These are phyloP conservation scores for Hemitrygon akajei DNA, from an alignment of 2,797 vertebrate genomes.

Conservation along the genomic window DNA sequence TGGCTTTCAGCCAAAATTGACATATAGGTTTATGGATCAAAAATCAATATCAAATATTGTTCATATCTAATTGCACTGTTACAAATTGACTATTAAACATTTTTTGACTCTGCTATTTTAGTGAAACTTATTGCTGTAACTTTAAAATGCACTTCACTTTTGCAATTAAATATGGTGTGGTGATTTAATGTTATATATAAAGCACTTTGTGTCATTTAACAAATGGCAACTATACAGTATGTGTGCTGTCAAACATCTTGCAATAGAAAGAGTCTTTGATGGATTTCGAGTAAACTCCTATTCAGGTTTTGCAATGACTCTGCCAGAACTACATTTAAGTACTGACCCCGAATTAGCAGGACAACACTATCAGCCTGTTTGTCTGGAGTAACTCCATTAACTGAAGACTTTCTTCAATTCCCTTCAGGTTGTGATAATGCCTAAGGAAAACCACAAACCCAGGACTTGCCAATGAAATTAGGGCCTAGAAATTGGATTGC, in stretches of 20 bases:
- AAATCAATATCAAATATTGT: background rate
- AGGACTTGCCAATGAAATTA: too few species aligned
- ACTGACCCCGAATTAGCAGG: background rate
- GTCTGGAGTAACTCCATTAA: background rate
- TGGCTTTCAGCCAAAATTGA: background rate
- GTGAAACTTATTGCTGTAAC: background rate
- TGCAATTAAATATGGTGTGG: background rate
- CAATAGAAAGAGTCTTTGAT: background rate
- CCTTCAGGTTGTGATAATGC: background rate
- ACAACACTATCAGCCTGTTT: background rate
- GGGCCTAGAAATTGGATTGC: too few species aligned
- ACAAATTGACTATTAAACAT: background rate
- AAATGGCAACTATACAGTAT: background rate
- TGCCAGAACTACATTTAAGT: background rate
- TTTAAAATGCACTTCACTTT: background rate
- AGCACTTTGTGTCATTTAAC: slow-evolving; percentile 7
- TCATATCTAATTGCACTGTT: background rate
- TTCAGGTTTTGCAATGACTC: background rate
- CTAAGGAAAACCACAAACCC: background rate
- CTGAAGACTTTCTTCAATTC: background rate
- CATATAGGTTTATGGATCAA: background rate
- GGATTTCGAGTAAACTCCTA: background rate
- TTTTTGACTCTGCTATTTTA: background rate
- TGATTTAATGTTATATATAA: slow-evolving; percentile 16
- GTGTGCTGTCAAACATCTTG: background rate